Evolutionary conservation across 2,797 vertebrate species (phyloP), one percentile per base, ranked within the genome.

Genomic region (Erpetoichthys calabaricus): DNA sequence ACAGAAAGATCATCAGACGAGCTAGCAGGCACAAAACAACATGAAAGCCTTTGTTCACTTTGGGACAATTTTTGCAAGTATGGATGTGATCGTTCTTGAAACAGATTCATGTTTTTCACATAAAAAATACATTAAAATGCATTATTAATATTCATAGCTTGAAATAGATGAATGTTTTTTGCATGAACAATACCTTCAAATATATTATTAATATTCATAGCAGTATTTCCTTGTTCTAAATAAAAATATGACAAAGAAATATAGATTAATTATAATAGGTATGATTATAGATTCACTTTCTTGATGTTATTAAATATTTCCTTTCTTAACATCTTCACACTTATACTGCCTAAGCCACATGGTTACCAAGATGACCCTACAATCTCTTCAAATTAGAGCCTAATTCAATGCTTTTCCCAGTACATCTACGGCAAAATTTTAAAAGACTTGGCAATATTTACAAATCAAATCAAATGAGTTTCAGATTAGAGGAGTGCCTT

Each of bases 371-470:
- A 67, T 60, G 10, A 64, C 49, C 47, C 59, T 42, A 59, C 44
- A 57, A 51, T 45, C 3, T 0, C 5, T 58, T 44, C n/a, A 59
- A 1, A 62, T 43, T 63, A 53, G 60, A 62, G 57, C 62, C 66
- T 60, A 51, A 42, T 67, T 41, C 45, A 65, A 4, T 65, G 62
- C 64, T 62, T 68, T 57, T 65, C 47, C 4, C 57, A 62, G 25
- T 66, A 63, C 57, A 66, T 61, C 3, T 8, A 66, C 4, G 2
- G 56, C 45, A 59, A 62, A 45, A 9, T 60, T 4, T 62, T 64
- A 60, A 55, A 64, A 7, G 50, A 65, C 53, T 44, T 69, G 49
- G 63, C 65, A 65, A 6, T 42, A 57, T 70, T 66, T 45, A 62
- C 57, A 53, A 65, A 64, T 43, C 59, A 64, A 46, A 63, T 55